Base-by-base conservation (phyloP, 2,113 vertebrate genomes). In the Pomatostomus ruficeps region DNA sequence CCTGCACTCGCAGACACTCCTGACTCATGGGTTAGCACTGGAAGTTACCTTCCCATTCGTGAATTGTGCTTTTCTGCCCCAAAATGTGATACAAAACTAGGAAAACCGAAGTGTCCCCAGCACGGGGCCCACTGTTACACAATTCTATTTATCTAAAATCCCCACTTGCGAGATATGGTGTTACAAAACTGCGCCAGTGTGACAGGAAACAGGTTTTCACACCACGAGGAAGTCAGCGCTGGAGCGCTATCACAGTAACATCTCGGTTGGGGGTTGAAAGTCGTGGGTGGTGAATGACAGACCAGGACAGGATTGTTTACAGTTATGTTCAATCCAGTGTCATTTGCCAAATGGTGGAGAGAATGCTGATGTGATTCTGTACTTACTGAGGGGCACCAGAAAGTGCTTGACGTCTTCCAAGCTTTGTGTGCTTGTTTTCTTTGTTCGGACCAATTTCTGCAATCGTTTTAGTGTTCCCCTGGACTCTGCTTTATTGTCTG, bases 361-460 rank as follows among this genome's bases (percentile, higher is more conserved):
- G 78, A 76, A 71, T 66, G 51, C 28, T 85, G 82, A 88, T 88
- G 81, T 36, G 71, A 36, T 40, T 43, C 36, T 71, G 93, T 88
- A 98, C 98, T 98, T 96, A 98, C 97, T 63, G 78, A 96, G 86
- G 54, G 97, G 97, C 38, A 91, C 75, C 63, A 96, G 83, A 22
- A 94, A 38, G 11, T 96, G 96, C 78, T 98, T 98, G 45, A 89
- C 94, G 74, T 98, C 98, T 55, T 98, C 97, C 36, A 91, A 45
- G 66, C 78, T 96, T 5, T 93, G 97, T n/a, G 93, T 72, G 28
- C 29, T 96, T 2, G 86, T 12, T 88, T 97, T 99, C 97, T 98
- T 99, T 2, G 91, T 96, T 91, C 97, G 96, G 11, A 98, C 97
- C 67, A 98, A 89, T 70, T 98, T 98, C 95, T 99, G 98, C 29